Evolutionary conservation across 1,140 invertebrate genomes (phyloP).

Genomic region (Anadara kagoshimensis): DNA sequence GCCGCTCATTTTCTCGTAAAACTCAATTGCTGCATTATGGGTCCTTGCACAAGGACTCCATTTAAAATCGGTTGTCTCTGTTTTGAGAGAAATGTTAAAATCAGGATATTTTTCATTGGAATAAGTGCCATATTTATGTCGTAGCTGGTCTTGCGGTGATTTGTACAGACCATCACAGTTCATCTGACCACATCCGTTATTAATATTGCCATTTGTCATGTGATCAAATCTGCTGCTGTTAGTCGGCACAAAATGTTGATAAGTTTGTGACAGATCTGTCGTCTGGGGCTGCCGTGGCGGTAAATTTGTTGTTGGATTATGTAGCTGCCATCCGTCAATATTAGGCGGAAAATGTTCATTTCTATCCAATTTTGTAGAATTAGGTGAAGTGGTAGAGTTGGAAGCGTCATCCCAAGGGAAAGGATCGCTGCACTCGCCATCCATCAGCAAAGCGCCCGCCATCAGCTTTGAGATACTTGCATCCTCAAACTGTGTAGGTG

Average conservation of each 20-base stretch:
- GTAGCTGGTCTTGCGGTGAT: conserved; percentile 37
- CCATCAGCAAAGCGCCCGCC: conserved; percentile 40
- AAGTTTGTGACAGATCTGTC: conserved; percentile 27
- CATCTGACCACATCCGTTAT: conserved; percentile 27
- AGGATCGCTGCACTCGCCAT: conserved; percentile 32
- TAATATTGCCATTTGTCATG: conserved; percentile 39
- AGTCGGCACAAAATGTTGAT: too few species aligned
- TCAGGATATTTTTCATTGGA: conserved; percentile 45
- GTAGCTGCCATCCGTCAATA: conserved; percentile 35
- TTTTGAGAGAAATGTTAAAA: conserved; percentile 35
- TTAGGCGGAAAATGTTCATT: conserved; percentile 16
- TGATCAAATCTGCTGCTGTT: conserved; percentile 2
- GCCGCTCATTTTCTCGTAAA: conserved; percentile 30
- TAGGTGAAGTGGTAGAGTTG: conserved; percentile 2
- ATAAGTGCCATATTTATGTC: conserved; percentile 41
- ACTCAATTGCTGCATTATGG: conserved; percentile 23
- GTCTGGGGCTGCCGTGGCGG: conserved; percentile 24
- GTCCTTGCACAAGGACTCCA: conserved; percentile 32
- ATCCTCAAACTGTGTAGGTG: conserved; percentile 36
- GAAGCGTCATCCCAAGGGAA: background rate
- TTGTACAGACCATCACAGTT: conserved; percentile 31
- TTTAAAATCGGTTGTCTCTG: conserved; percentile 33
- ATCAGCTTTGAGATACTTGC: conserved; percentile 41
- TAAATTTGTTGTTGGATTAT: conserved; percentile 18
- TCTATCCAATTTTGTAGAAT: conserved; percentile 18